Base-by-base conservation (phyloP, 2,797 vertebrate genomes). In the Enteromius argenteus region DNA sequence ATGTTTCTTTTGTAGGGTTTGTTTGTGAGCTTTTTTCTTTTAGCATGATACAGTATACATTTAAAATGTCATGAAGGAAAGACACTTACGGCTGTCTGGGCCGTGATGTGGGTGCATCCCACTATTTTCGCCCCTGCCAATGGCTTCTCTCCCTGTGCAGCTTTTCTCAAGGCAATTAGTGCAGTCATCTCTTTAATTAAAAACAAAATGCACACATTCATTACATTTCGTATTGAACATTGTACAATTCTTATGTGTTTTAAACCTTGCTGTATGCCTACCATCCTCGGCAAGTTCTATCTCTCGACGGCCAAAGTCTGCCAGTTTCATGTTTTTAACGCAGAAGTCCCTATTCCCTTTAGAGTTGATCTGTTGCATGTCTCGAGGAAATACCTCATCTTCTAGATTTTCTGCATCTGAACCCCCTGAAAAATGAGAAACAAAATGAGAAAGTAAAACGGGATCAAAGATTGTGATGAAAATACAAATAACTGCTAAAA, bases 31-130 rank as follows among this genome's bases (percentile, higher is more conserved):
- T 37, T 6, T 39, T 64, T 49, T 60, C 14, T 69, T 39, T 71
- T 14, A 62, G 42, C 23, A 58, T 0, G 19, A 68, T 32, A 14
- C 21, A 27, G 69, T 30, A 71, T 17, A 37, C 4, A 32, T 30
- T 32, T 4, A 58, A 37, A 53, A 73, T 37, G n/a, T 13, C 3
- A 19, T 49, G 27, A 56, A 37, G 39, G 56, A 10, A 66, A 32
- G 6, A 37, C 14, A 83, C 97, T 97, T 83, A 98, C 98, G 32
- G 97, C 97, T 0, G 96, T 98, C 92, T 98, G 97, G 0, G 97
- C 96, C 0, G 97, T 99, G 79, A 99, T 96, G 90, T 99, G 98
- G 0, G 97, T 98, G 88, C 97, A 98, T 83, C 97, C 97, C 89
- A 97, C 95, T 51, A 99, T 96, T 93, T 97, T 98, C 90, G 98